Conservation (phyloP, 2,113 vertebrate genomes). For the Candoia aspera region DNA sequence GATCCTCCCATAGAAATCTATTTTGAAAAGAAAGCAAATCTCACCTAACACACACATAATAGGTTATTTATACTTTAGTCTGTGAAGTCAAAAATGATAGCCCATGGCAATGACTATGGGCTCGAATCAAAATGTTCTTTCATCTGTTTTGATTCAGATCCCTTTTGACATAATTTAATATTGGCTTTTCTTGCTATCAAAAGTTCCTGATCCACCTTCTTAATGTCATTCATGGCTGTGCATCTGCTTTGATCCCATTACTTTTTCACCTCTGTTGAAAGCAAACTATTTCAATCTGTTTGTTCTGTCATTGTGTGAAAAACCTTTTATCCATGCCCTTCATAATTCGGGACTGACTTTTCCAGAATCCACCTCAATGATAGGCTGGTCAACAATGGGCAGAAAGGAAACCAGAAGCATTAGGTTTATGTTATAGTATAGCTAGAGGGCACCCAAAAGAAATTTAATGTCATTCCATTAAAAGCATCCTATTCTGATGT, state of each 20-base stretch:
- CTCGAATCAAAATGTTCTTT: slow-evolving; percentile 24
- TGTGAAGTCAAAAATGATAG: slow-evolving; percentile 7
- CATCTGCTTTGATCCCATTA: slow-evolving; percentile 21
- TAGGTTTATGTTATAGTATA: neutral
- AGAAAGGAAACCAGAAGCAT: neutral
- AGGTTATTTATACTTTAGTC: slow-evolving; percentile 12
- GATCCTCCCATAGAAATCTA: neutral
- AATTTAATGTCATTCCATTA: no score
- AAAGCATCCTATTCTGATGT: no score
- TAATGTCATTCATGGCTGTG: neutral
- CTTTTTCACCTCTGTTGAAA: neutral
- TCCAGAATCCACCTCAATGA: neutral
- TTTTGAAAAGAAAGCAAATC: slow-evolving; percentile 7
- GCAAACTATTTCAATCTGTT: slow-evolving; percentile 26
- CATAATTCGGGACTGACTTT: neutral
- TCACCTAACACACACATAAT: neutral
- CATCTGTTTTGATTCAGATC: slow-evolving; percentile 31
- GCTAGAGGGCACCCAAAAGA: neutral
- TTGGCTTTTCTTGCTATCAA: slow-evolving; percentile 26
- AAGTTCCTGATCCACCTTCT: slow-evolving; percentile 36
- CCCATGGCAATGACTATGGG: slow-evolving; percentile 10
- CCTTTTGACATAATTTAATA: slow-evolving; percentile 27
- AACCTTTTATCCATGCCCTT: slow-evolving; percentile 22
- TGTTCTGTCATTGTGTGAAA: slow-evolving; percentile 2
- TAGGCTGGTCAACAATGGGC: neutral